Base-by-base conservation (phyloP, 2,888 invertebrate species). In the Heliconius ethilla region DNA sequence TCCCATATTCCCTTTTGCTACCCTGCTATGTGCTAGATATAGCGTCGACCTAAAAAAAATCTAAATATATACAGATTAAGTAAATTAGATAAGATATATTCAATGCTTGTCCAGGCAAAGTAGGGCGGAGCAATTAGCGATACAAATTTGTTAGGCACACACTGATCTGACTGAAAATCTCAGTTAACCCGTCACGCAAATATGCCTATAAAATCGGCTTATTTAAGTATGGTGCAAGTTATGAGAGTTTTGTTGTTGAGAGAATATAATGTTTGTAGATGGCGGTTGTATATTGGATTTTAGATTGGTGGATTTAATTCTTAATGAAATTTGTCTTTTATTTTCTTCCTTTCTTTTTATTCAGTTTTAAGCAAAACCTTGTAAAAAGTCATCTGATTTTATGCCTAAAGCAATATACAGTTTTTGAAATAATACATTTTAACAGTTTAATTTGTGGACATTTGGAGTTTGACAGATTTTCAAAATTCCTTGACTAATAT, bases 111-210 rank as follows among this genome's bases (percentile, higher is more conserved):
- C 67, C 73, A 75, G 33, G 79, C 75, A 79, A 72, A 77, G 79
- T 79, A 67, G 70, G 70, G 70, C 67, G 77, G 9, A 40, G 65
- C 59, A 77, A 80, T 80, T 79, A 79, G 77, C 69, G 69, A 73
- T n/a, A 81, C 76, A 82, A 78, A 80, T 81, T 78, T 81, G 75
- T 78, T 80, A 72, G 78, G 74, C 79, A 82, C 75, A 80, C 79
- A 78, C 77, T 75, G 77, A 79, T 81, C 80, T 78, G 76, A 81
- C 79, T 79, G 82, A 81, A 82, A 82, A 81, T 80, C 82, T 82
- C 82, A 75, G 80, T 74, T 77, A 78, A 78, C 81, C 65, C 78
- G 82, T 82, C 82, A 81, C 80, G 81, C 81, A 78, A 81, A 81
- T 82, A 81, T 81, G 80, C 70, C 81, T 81, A 75, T 79, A 78